Evolutionary conservation across 2,888 invertebrate genomes (phyloP).

Genomic region (Hemistola chrysoprasaria): DNA sequence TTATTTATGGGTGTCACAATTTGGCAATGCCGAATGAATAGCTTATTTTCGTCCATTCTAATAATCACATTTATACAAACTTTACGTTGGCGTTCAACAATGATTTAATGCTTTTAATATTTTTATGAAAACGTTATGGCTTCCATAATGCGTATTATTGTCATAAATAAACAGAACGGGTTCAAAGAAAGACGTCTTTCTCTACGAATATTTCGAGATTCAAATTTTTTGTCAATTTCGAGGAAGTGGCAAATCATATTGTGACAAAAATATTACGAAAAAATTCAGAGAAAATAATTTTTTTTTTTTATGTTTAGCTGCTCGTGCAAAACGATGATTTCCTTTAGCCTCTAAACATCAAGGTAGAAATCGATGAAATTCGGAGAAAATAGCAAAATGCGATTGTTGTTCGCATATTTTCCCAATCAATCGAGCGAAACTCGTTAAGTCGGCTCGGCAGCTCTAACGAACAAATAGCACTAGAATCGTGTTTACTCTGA

Average conservation of each 20-base stretch:
- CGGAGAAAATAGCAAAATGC: conserved; percentile 2
- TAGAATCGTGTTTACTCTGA: conserved; percentile 64
- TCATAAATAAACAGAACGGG: conserved; percentile 27
- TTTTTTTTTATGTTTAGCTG: too few relatives aligned
- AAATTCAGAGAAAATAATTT: too few relatives aligned
- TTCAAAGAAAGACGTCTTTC: conserved; percentile 18
- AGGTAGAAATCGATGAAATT: too few relatives aligned
- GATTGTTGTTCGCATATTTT: conserved; percentile 19
- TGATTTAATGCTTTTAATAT: conserved; percentile 52
- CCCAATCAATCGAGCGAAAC: conserved; percentile 27
- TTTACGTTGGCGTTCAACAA: conserved; percentile 42
- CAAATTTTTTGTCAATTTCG: too few relatives aligned
- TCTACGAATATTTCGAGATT: conserved; percentile 2
- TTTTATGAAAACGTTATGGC: conserved; percentile 38
- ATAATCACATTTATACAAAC: conserved; percentile 53
- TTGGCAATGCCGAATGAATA: conserved; percentile 54
- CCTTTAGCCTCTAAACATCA: too few relatives aligned
- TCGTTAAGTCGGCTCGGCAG: conserved; percentile 29
- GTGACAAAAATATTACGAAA: too few relatives aligned
- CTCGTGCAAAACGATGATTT: too few relatives aligned
- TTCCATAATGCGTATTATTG: conserved; percentile 31
- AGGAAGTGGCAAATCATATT: background rate
- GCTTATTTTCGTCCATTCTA: conserved; percentile 58
- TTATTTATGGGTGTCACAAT: conserved; percentile 57
- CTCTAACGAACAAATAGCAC: conserved; percentile 51